Evolutionary conservation across 2,797 vertebrate genomes (phyloP), one percentile per base, ranked within the genome.

Genomic region (Gallinago nigripennis): DNA sequence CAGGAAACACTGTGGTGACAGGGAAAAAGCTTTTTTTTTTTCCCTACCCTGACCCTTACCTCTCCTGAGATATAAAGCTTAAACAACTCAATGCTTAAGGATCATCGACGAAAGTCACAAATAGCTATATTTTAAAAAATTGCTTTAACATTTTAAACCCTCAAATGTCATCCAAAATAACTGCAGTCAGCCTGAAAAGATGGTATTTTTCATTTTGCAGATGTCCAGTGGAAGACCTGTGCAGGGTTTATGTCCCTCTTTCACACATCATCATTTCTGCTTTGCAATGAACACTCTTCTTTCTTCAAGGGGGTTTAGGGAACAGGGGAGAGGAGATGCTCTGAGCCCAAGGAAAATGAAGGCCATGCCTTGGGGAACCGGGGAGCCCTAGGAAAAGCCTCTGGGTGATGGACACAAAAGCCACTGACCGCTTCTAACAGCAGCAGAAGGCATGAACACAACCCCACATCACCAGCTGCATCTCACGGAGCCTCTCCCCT

Each of bases 111-210:
- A 7, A 91, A 96, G 90, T 83, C 94, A 94, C 82, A 94, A 96
- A 96, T 82, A 95, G 88, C 87, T 92, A 3, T 87, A 79, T 91
- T 96, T 94, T 72, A 0, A 8, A 72, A 92, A 95, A 95, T 90
- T 86, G 87, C 92, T 91, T 78, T 89, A 97, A 86, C 94, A 91
- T 95, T 96, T 93, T 86, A 94, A 95, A 82, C 70, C 50, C 35
- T 56, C 91, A 91, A 87, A 96, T 86, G 87, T 79, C 91, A 96
- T 12, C 76, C 46, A 58, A 78, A 94, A 81, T 88, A 94, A 84
- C 86, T 41, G 89, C 17, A 4, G 79, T 76, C 82, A 72, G 70
- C 56, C 25, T 86, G 82, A 76, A 91, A 77, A 86, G 31, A 72
- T 45, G 16, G 20, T 58, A 86, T 76, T 92, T 91, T 83, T 80